Evolutionary conservation across 2,797 vertebrate genomes (phyloP).

Genomic region (Simalia tracyae): DNA sequence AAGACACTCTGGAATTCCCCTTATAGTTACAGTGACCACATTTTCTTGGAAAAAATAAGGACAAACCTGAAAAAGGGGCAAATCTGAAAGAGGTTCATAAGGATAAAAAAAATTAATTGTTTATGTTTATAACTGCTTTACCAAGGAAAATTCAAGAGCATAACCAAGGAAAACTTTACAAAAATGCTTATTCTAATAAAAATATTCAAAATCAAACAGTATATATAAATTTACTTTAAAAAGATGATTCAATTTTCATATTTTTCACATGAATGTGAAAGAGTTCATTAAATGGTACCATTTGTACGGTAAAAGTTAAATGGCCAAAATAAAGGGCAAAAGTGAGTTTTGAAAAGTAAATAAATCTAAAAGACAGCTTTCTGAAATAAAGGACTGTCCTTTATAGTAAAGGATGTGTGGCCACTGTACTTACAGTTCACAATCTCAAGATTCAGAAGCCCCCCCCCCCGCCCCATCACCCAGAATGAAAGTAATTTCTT

Average conservation of each 20-base stretch:
- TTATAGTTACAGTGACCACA: background rate
- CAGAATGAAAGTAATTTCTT: no score
- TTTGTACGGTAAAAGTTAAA: background rate
- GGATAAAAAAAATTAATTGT: background rate
- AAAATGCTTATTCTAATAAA: background rate
- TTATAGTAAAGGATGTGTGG: no score
- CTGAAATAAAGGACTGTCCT: no score
- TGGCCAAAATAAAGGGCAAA: no score
- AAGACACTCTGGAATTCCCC: background rate
- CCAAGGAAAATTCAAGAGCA: background rate
- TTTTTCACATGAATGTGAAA: background rate
- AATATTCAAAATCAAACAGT: background rate
- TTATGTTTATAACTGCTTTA: background rate
- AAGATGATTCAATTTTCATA: background rate
- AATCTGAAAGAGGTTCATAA: background rate
- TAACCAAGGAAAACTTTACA: background rate
- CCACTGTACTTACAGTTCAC: no score
- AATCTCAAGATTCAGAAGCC: no score
- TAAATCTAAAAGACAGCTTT: no score
- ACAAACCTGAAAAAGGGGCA: background rate
- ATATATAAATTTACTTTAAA: background rate
- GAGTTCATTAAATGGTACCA: background rate
- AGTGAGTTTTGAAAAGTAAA: no score
- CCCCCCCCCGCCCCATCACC: no score
- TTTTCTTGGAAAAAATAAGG: background rate